These are phyloP conservation scores for Drosophila arizonae DNA, from an alignment of 1,140 invertebrate species.

Conservation along the genomic window DNA sequence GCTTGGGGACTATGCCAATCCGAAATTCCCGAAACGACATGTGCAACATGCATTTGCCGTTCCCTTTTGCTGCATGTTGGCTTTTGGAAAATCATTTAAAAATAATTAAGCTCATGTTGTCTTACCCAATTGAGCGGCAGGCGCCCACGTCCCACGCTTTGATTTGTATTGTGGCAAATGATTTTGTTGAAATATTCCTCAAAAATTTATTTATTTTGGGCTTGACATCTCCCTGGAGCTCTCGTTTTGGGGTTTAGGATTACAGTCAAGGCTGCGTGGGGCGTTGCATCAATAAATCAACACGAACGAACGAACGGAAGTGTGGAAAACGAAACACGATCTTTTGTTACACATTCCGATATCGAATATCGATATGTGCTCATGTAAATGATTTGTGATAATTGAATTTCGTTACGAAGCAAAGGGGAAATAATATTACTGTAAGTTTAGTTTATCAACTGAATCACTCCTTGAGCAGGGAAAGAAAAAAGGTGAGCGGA, in stretches of 20 bases:
- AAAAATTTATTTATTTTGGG: constrained; percentile 16
- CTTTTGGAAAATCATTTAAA: constrained; percentile 63
- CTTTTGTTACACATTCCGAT: constrained; percentile 27
- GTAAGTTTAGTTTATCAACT: not conserved
- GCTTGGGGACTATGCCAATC: constrained; percentile 8
- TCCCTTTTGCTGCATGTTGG: not conserved
- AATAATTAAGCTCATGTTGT: constrained; percentile 72
- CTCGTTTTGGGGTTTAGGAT: constrained; percentile 10
- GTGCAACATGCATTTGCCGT: constrained; percentile 23
- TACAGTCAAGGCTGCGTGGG: constrained; percentile 29
- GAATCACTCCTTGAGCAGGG: no score
- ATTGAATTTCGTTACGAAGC: not conserved
- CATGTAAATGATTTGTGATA: constrained; percentile 13
- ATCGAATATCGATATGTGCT: constrained; percentile 28
- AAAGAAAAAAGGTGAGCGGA: no score
- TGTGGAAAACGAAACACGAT: constrained; percentile 35
- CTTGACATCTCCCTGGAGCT: constrained; percentile 20
- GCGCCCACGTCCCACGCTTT: constrained; percentile 9
- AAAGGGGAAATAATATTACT: not conserved
- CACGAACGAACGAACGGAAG: constrained; percentile 28
- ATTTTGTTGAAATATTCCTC: constrained; percentile 27
- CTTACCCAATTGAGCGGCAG: constrained; percentile 13
- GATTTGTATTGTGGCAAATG: constrained; percentile 20
- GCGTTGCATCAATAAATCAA: constrained; percentile 28
- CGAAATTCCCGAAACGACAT: constrained; percentile 31